A percentile compares a stretch with the other conserved stretches of the same genome.
phyloP scores from a whole-genome alignment of 2,797 vertebrate species.

The Notoglanidium macrostoma region DNA sequence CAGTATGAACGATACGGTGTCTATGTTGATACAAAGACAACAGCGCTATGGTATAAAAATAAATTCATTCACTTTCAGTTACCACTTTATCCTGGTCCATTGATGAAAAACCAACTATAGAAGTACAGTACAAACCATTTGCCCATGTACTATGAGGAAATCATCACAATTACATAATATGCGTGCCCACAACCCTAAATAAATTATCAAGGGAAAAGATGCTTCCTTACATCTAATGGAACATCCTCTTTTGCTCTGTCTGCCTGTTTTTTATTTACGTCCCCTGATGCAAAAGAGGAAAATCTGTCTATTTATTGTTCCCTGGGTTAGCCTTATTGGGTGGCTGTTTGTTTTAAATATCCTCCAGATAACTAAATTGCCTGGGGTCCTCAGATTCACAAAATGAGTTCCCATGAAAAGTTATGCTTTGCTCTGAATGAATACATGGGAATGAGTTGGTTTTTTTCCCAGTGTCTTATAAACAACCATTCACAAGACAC shows the following conservation, averaged over 20 bases:
- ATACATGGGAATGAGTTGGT: slow-evolving; percentile 1
- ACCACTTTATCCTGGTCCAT: background rate
- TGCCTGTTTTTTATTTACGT: slow-evolving; percentile 26
- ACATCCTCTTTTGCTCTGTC: background rate
- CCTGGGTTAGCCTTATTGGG: slow-evolving; percentile 22
- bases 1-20: background rate
- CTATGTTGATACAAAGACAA: background rate
- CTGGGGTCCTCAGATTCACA: slow-evolving; percentile 6
- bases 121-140: slow-evolving; percentile 13
- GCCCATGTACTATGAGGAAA: slow-evolving; percentile 7
- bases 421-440: slow-evolving; percentile 14
- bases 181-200: background rate
- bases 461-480: background rate
- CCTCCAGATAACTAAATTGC: slow-evolving; percentile 28
- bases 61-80: background rate
- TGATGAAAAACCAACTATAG: slow-evolving; percentile 1
- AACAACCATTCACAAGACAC: background rate
- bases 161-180: background rate
- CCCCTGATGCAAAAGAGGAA: slow-evolving; percentile 26
- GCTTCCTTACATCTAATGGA: background rate
- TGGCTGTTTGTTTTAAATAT: slow-evolving; percentile 25
- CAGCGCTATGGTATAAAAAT: background rate
- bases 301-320: slow-evolving; percentile 26
- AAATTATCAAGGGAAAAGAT: background rate
- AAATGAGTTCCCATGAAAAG: slow-evolving; percentile 26